A percentile compares a stretch with the other conserved stretches of the same genome.
Conservation (phyloP, 2,888 invertebrate genomes). For the Hyposoter didymator region DNA sequence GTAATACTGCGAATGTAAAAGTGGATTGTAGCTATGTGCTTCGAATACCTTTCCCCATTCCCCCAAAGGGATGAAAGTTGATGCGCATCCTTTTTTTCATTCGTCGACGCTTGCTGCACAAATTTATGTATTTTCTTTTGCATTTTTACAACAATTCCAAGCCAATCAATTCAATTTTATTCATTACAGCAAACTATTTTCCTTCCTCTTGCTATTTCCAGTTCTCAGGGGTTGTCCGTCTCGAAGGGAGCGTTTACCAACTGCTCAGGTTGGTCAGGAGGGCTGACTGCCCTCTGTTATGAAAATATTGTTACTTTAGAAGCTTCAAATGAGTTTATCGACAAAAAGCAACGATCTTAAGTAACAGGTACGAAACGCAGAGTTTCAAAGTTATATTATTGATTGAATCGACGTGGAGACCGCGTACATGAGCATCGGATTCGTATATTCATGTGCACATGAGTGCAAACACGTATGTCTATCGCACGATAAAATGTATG, state of each 20-base stretch:
- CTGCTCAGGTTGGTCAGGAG: no score
- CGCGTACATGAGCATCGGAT: not conserved
- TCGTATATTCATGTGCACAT: not conserved
- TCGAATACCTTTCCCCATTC: conserved; percentile 47
- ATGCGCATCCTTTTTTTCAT: conserved; percentile 26
- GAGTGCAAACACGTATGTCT: conserved; percentile 4
- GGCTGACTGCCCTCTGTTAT: no score
- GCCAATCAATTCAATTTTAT: not conserved
- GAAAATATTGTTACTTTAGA: not conserved
- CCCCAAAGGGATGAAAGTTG: conserved; percentile 47
- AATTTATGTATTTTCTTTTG: not conserved
- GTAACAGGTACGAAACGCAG: not conserved
- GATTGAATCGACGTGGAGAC: not conserved
- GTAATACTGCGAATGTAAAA: conserved; percentile 50
- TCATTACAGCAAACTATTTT: no score
- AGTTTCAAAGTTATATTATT: not conserved
- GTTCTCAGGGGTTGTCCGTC: no score
- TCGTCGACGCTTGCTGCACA: not conserved
- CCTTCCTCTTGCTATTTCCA: no score
- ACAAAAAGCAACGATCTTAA: not conserved
- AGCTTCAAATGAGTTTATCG: not conserved
- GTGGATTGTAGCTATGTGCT: conserved; percentile 60
- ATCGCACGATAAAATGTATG: not conserved
- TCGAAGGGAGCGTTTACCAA: not conserved
- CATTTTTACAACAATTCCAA: not conserved